Conservation (phyloP, 2,113 vertebrate species). For the Tupaia chinensis region DNA sequence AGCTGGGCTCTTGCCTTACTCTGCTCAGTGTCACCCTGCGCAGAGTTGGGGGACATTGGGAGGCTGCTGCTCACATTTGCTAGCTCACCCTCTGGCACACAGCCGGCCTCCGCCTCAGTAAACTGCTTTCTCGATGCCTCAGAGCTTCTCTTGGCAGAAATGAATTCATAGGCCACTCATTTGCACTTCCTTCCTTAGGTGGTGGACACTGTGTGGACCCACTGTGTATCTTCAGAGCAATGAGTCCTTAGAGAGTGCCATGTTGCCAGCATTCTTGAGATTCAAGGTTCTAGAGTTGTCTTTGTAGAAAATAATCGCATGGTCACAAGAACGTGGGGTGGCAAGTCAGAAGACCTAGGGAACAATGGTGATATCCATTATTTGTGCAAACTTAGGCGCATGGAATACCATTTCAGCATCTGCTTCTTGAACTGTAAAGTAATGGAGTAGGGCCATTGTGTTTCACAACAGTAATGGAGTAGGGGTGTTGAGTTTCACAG, state of each 20-base stretch:
- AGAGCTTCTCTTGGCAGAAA: background rate
- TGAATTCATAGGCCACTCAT: background rate
- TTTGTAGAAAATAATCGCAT: background rate
- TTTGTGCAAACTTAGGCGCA: background rate
- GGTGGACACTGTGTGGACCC: background rate
- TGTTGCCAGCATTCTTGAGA: background rate
- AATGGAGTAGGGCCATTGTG: background rate
- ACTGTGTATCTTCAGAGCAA: background rate
- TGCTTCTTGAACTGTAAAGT: background rate
- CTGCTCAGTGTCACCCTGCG: background rate
- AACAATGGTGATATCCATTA: background rate
- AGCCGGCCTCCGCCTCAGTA: background rate
- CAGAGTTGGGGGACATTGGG: background rate
- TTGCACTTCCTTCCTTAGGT: background rate
- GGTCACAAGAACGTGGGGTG: background rate
- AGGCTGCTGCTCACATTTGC: background rate
- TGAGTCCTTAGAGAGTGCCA: rapidly evolving
- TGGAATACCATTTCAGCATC: background rate
- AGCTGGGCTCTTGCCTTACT: background rate
- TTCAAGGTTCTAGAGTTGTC: background rate
- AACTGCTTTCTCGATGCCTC: background rate
- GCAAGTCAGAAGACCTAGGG: background rate
- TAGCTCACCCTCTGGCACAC: background rate
- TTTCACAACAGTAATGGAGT: too few relatives aligned
- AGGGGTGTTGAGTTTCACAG: too few relatives aligned